Evolutionary conservation across 2,113 vertebrate genomes (phyloP), one percentile per base, ranked within the genome.

Genomic region (Peromyscus californicus): DNA sequence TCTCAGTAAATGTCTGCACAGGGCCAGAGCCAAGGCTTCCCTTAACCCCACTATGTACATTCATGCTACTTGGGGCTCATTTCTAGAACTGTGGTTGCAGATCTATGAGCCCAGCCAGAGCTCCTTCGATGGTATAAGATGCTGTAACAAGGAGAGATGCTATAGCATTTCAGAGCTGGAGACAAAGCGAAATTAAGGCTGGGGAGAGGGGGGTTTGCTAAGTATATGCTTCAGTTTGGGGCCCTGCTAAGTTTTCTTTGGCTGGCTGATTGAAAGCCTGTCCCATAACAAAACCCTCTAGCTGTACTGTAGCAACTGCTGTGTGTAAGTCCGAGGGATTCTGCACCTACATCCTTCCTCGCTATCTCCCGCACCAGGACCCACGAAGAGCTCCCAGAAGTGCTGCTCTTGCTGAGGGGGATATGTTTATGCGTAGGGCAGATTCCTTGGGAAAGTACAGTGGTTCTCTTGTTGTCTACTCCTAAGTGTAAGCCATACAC

Each of bases 211-310:
- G 9, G 24, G 29, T 95, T 93, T 87, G n/a, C 63, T 88, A 94
- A 97, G 87, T 69, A 91, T 80, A 89, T 94, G 85, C 79, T 89
- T 90, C 82, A 42, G 31, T 95, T 84, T 69, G 83, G 80, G 76
- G 31, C 21, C 45, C 54, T 36, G 31, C 67, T 84, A 61, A 74
- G 12, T 87, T 96, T 94, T 78, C 86, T 85, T 72, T 59, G 75
- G 69, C 57, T 79, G 39, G 59, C 65, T 95, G 82, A 89, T 2
- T 65, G 45, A 95, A 94, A 79, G 89, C n/a, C 54, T 72, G 42
- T 92, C 12, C 2, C 22, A 57, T n/a, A 89, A 95, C 75, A 90
- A 94, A 89, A 72, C 6, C 36, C 36, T 36, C 31, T 5, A 72
- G n/a, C n/a, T 10, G 13, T 51, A 59, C 0, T 51, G 51, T 26